Conservation (phyloP, 2,113 vertebrate genomes). For the Bagarius yarrelli region DNA sequence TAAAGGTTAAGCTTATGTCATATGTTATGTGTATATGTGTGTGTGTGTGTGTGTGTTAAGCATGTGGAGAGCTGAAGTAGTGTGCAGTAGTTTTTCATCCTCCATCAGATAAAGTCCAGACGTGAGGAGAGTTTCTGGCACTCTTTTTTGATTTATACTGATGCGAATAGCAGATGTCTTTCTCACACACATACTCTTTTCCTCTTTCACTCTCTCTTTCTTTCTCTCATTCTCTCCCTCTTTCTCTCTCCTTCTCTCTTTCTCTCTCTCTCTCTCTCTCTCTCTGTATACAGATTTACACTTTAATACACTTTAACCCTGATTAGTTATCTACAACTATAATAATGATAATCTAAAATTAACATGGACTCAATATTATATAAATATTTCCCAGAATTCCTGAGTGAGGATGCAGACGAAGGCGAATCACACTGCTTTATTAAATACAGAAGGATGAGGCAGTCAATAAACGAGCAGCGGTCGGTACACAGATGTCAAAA, state of each 20-base stretch:
- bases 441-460: too few species aligned
- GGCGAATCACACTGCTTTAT: too few species aligned
- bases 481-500: too few species aligned
- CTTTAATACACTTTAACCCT: too few species aligned
- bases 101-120: constrained; percentile 47
- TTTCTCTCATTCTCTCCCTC: constrained; percentile 22
- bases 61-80: constrained; percentile 47
- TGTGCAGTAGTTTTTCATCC: constrained; percentile 45
- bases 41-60: constrained; percentile 28
- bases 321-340: too few species aligned
- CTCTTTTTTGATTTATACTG: constrained; percentile 62
- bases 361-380: too few species aligned
- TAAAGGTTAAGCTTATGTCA: background rate
- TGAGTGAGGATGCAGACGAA: too few species aligned
- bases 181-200: background rate
- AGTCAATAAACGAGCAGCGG: too few species aligned
- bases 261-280: constrained; percentile 17
- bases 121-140: constrained; percentile 48
- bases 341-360: too few species aligned
- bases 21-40: background rate
- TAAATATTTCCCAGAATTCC: too few species aligned
- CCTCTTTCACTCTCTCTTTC: constrained; percentile 16
- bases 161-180: constrained; percentile 48
- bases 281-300: too few species aligned
- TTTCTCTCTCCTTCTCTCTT: too few species aligned